Conservation (phyloP, 2,797 vertebrate genomes). For the Pteropus rufus region DNA sequence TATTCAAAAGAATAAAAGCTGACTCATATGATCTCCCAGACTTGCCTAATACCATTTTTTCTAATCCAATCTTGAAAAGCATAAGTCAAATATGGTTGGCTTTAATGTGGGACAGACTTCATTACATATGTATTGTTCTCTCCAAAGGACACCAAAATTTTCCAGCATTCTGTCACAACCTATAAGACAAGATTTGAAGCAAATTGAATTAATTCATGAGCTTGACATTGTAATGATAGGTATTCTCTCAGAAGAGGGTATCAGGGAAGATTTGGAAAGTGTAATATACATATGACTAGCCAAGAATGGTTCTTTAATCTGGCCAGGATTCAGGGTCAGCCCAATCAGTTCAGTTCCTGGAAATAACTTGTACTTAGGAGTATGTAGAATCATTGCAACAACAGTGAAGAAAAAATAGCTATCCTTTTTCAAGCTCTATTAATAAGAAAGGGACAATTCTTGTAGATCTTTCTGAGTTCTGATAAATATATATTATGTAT, state of each 20-base stretch:
- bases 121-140: not conserved
- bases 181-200: not conserved
- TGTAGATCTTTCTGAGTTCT: not conserved
- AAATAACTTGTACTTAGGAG: not conserved
- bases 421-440: no score
- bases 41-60: not conserved
- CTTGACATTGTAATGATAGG: not conserved
- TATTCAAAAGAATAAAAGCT: not conserved
- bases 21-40: not conserved
- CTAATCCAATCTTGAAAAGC: not conserved
- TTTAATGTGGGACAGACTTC: not conserved
- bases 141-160: not conserved
- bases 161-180: not conserved
- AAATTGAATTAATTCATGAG: not conserved
- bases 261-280: not conserved
- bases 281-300: not conserved
- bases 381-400: not conserved
- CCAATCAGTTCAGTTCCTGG: not conserved
- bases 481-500: not conserved
- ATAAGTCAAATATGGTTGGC: not conserved
- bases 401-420: not conserved
- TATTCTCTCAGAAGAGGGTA: not conserved
- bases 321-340: not conserved
- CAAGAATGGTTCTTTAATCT: not conserved
- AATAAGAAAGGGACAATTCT: not conserved